Percentiles rank a stretch among this genome's conserved stretches.
phyloP scores from a whole-genome alignment of 1,140 invertebrate species.

The Trissolcus basalis region DNA sequence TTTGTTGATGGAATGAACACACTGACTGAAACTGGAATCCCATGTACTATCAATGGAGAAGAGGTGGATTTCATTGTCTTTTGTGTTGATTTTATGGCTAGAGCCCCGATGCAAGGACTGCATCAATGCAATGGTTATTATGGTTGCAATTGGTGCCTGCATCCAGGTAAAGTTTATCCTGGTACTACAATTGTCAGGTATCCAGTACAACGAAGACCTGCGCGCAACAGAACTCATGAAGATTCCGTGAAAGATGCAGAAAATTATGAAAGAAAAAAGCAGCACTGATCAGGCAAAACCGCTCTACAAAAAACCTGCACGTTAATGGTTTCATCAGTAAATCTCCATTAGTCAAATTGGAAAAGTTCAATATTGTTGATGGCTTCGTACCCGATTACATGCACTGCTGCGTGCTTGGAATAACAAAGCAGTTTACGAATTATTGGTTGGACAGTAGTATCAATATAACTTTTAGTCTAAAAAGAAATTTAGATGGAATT shows the following conservation, averaged over 20 bases:
- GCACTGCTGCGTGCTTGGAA: conserved; percentile 21
- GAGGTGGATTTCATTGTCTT: background rate
- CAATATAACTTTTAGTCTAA: no score
- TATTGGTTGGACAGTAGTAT: no score
- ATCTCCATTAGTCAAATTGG: conserved; percentile 25
- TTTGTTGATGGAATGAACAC: background rate
- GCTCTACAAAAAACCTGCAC: conserved; percentile 2
- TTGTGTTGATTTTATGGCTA: no score
- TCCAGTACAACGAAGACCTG: no score
- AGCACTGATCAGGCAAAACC: background rate
- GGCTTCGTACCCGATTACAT: conserved; percentile 40
- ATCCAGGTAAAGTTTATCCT: no score
- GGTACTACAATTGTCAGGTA: no score
- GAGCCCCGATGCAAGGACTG: no score
- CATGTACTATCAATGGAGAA: background rate
- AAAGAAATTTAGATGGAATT: conserved; percentile 7
- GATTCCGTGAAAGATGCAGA: conserved; percentile 13
- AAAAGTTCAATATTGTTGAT: conserved; percentile 27
- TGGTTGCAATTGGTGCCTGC: no score
- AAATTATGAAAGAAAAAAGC: conserved; percentile 6
- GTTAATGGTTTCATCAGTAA: conserved; percentile 28
- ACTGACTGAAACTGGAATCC: background rate
- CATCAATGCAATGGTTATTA: no score
- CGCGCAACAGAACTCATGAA: conserved; percentile 12
- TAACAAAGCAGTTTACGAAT: conserved; percentile 30